These are phyloP conservation scores for Philereme transversata DNA, from an alignment of 2,888 invertebrate genomes.

Conservation along the genomic window DNA sequence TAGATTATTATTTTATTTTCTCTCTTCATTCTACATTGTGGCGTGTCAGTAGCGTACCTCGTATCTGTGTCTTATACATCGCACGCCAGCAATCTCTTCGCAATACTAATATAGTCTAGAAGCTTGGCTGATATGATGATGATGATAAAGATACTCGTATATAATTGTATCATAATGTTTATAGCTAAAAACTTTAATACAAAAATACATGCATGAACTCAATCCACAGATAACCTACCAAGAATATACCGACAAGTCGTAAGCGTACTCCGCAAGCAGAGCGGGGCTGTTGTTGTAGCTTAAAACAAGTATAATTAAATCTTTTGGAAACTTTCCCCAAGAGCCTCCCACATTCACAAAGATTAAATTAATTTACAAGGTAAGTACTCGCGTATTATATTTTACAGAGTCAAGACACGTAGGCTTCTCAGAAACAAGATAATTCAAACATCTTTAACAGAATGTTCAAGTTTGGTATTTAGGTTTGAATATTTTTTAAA, in stretches of 20 bases:
- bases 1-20: too few species aligned
- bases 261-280: conserved; percentile 10
- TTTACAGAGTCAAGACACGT: conserved; percentile 1
- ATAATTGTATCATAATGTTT: conserved; percentile 55
- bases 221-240: conserved; percentile 32
- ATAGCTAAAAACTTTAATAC: conserved; percentile 44
- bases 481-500: too few species aligned
- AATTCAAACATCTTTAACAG: not conserved
- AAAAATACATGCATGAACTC: conserved; percentile 30
- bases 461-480: conserved; percentile 4
- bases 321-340: conserved; percentile 34
- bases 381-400: not conserved
- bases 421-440: not conserved
- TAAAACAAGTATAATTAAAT: conserved; percentile 37
- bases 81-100: too few species aligned
- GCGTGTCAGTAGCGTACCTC: too few species aligned
- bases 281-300: conserved; percentile 21
- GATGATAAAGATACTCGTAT: conserved; percentile 29
- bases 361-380: conserved; percentile 33
- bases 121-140: too few species aligned
- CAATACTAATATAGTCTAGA: not conserved
- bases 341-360: conserved; percentile 21
- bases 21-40: too few species aligned
- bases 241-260: conserved; percentile 9
- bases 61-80: too few species aligned